A percentile compares a stretch with the other conserved stretches of the same genome.
Conservation (phyloP, 64 coral and sea anemone species). For the Montipora foliosa region DNA sequence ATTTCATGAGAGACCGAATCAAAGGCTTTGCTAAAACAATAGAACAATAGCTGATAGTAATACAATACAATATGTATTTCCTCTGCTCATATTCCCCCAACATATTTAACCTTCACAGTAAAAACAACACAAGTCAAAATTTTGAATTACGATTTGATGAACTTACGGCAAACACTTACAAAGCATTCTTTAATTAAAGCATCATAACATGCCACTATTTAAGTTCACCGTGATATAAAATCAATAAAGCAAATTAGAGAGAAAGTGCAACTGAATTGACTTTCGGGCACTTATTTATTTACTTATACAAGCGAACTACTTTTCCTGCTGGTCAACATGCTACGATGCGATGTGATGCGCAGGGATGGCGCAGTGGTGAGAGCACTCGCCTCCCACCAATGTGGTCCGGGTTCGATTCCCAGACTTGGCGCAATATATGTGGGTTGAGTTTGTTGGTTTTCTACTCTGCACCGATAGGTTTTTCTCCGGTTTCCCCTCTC, state of each 20-base stretch:
- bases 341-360: too few species aligned
- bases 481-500: too few species aligned
- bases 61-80: not conserved
- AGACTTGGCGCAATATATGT: too few species aligned
- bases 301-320: not conserved
- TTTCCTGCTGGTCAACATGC: too few species aligned
- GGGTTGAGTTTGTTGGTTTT: too few species aligned
- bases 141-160: not conserved
- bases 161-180: not conserved
- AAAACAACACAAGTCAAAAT: not conserved
- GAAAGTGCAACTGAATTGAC: not conserved
- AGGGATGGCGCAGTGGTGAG: too few species aligned
- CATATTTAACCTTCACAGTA: not conserved
- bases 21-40: too few species aligned
- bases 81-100: not conserved
- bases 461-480: too few species aligned
- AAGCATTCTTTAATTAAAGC: not conserved
- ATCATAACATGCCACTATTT: not conserved
- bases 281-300: constrained; percentile 1
- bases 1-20: too few species aligned
- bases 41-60: not conserved
- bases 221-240: not conserved
- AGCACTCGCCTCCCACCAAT: too few species aligned
- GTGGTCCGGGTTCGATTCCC: too few species aligned
- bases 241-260: not conserved